These are phyloP conservation scores for Galbula dea DNA, from an alignment of 2,113 vertebrate species.

Conservation along the genomic window DNA sequence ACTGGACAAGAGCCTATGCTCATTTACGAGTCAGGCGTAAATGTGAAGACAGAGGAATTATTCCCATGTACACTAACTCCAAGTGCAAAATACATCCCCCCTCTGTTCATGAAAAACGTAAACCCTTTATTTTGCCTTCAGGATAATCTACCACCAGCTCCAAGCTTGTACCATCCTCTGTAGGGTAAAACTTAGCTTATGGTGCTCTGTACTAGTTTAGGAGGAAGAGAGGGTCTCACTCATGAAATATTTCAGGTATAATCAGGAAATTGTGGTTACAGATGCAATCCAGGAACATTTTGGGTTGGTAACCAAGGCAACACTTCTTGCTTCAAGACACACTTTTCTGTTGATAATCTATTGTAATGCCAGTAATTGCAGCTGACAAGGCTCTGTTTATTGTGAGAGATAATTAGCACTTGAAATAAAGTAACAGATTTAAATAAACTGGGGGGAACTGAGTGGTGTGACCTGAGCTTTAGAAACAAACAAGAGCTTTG, in stretches of 20 bases:
- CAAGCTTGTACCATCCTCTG: neutral
- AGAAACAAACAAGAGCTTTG: slow-evolving; percentile 59
- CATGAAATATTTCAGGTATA: slow-evolving; percentile 49
- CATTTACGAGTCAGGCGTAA: neutral
- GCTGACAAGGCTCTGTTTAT: slow-evolving; percentile 77
- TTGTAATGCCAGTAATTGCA: slow-evolving; percentile 77
- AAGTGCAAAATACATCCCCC: neutral
- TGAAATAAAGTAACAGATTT: slow-evolving; percentile 78
- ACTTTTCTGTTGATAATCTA: slow-evolving; percentile 75
- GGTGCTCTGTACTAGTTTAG: neutral
- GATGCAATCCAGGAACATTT: slow-evolving; percentile 52
- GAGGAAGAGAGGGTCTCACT: neutral
- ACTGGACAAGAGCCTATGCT: neutral
- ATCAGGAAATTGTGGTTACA: slow-evolving; percentile 56
- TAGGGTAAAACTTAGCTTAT: slow-evolving; percentile 5
- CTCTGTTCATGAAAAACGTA: neutral
- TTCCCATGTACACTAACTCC: rapidly evolving
- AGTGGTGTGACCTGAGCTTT: slow-evolving; percentile 54
- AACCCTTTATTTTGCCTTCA: neutral
- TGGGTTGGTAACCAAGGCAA: slow-evolving; percentile 78
- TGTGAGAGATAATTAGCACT: slow-evolving; percentile 79
- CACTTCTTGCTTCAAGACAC: slow-evolving; percentile 56
- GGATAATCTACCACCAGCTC: neutral
- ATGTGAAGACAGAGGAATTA: neutral
- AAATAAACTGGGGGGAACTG: slow-evolving; percentile 68